Evolutionary conservation across 2,888 invertebrate species (phyloP).

Genomic region (Drosophila melanosoma): DNA sequence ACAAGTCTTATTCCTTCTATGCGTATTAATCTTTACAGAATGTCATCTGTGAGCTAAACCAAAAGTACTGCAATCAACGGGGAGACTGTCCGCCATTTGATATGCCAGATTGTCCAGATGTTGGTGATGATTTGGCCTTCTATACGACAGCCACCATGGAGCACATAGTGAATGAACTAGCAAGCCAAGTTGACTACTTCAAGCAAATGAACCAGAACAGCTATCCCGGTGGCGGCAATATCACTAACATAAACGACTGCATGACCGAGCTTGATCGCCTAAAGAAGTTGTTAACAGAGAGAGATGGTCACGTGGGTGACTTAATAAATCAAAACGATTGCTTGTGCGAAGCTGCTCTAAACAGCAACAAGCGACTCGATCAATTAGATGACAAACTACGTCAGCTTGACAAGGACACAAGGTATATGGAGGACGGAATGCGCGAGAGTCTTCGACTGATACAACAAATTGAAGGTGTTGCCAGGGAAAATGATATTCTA

Average conservation of each 20-base stretch:
- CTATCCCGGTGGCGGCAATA: slow-evolving; percentile 27
- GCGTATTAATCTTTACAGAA: slow-evolving; percentile 41
- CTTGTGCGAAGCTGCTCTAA: slow-evolving; percentile 52
- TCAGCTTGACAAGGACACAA: slow-evolving; percentile 62
- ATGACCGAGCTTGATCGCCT: slow-evolving; percentile 63
- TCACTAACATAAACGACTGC: slow-evolving; percentile 53
- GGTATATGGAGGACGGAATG: slow-evolving; percentile 67
- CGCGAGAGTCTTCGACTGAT: slow-evolving; percentile 67
- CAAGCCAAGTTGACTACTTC: slow-evolving; percentile 61
- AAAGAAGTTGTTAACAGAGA: slow-evolving; percentile 44
- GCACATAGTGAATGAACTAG: slow-evolving; percentile 79
- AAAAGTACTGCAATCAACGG: slow-evolving; percentile 53
- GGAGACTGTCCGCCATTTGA: slow-evolving; percentile 60
- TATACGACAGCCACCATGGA: slow-evolving; percentile 77
- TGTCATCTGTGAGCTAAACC: slow-evolving; percentile 69
- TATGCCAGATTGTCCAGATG: slow-evolving; percentile 56
- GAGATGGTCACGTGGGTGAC: slow-evolving; percentile 46
- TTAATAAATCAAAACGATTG: slow-evolving; percentile 57
- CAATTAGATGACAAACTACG: slow-evolving; percentile 57
- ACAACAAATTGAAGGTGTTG: slow-evolving; percentile 74
- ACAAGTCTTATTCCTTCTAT: slow-evolving; percentile 32
- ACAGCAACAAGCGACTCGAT: slow-evolving; percentile 50
- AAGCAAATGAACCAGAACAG: slow-evolving; percentile 42
- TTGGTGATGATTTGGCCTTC: slow-evolving; percentile 78
- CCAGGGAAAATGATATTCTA: slow-evolving; percentile 69